phyloP scores from a whole-genome alignment of 37 sponge, comb jelly and placozoan species.

The Aplysina aerophoba region DNA sequence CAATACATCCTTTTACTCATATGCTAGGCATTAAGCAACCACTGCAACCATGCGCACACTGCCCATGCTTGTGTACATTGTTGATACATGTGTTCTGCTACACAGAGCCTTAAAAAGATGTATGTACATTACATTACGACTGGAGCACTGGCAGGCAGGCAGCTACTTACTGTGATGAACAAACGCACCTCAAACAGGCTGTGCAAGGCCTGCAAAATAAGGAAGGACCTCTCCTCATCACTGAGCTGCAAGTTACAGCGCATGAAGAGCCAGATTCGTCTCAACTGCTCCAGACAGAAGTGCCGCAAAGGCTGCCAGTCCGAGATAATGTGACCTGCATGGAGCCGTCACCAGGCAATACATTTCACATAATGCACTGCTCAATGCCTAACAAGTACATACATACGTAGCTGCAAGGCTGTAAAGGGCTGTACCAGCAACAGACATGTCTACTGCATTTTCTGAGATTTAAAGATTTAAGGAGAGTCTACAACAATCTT shows the following conservation, averaged over 20 bases:
- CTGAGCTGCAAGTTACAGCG: slow-evolving; percentile 62
- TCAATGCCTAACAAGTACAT: too few relatives aligned
- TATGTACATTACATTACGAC: neutral
- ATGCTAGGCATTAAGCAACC: neutral
- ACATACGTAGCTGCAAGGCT: too few relatives aligned
- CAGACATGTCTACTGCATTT: too few relatives aligned
- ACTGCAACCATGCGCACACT: too few relatives aligned
- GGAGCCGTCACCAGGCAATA: too few relatives aligned
- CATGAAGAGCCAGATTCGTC: slow-evolving; percentile 82
- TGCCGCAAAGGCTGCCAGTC: slow-evolving; percentile 81
- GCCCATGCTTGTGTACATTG: too few relatives aligned
- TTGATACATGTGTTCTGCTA: too few relatives aligned
- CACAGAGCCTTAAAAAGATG: too few relatives aligned
- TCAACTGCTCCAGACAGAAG: slow-evolving; percentile 87
- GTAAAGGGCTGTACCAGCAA: too few relatives aligned
- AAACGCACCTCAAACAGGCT: slow-evolving; percentile 52
- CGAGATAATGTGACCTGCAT: slow-evolving; percentile 59
- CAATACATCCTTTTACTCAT: neutral
- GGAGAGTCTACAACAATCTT: too few relatives aligned
- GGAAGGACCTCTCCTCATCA: slow-evolving; percentile 83
- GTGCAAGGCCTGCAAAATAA: slow-evolving; percentile 51
- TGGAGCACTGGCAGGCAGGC: neutral
- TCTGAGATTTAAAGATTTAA: too few relatives aligned
- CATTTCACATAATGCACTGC: too few relatives aligned
- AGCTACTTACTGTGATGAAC: neutral